Evolutionary conservation across 2,797 vertebrate genomes (phyloP), one percentile per base, ranked within the genome.

Genomic region (Setipinna tenuifilis): DNA sequence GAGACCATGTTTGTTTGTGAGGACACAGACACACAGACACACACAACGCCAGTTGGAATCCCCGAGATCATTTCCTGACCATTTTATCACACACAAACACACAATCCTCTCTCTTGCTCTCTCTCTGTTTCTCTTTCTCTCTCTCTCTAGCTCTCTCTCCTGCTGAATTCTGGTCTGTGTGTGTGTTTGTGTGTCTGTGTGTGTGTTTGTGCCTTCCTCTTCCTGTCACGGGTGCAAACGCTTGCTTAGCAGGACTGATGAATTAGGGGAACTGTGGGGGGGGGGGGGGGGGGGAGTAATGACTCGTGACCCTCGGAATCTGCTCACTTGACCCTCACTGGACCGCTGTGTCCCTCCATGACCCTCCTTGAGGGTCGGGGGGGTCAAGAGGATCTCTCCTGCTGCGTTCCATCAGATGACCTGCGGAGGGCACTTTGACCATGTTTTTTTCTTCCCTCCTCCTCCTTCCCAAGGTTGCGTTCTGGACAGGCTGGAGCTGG

Each of bases 301-400:
- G 71, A 84, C 5, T 46, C 16, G n/a, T 84, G 65, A 84, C 65
- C 62, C 54, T 44, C 84, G 83, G 86, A 86, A 87, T 89, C 85
- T 83, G 85, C 85, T 82, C 46, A 12, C 83, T 83, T 81, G 85
- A 87, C 88, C 88, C 83, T 78, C 71, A 35, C 41, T 21, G 35
- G 71, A 44, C 71, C 16, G 71, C 71, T 28, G 17, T 71, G 83
- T 89, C 71, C 71, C 14, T 71, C 82, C 58, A 48, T 84, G 87
- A 83, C 78, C 83, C 81, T 80, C 83, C 23, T 2, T 5, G 28
- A 23, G 44, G 82, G 50, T 86, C 85, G 83, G 44, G 65, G 65
- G 75, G 85, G 83, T 87, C 87, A 86, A 87, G 83, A 78, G 78
- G 83, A 87, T 87, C 81, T 58, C 1, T 81, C 68, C 54, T 12